phyloP scores from a whole-genome alignment of 2,113 vertebrate genomes.

The Phodopus roborovskii region DNA sequence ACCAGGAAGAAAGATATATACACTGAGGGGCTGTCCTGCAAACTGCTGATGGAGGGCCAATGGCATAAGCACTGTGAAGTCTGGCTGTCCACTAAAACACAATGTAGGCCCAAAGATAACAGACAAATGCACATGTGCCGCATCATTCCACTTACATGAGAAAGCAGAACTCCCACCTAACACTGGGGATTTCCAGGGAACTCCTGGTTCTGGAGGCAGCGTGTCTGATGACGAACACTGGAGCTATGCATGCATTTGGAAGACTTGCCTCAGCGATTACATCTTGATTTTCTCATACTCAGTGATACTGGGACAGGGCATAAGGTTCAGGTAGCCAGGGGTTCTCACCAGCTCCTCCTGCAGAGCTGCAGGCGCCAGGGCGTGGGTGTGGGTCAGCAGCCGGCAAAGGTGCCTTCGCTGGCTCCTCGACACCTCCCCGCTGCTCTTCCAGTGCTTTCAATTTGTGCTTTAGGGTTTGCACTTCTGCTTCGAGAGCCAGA shows the following conservation, averaged over 20 bases:
- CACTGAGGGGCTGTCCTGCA: background rate
- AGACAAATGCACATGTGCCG: background rate
- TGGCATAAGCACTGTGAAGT: background rate
- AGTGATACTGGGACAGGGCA: background rate
- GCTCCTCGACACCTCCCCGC: slow-evolving; percentile 29
- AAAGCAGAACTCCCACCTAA: too few relatives aligned
- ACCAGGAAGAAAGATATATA: background rate
- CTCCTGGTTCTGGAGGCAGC: background rate
- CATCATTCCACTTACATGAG: background rate
- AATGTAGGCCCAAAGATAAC: background rate
- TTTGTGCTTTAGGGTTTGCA: slow-evolving; percentile 82
- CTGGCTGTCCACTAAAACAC: background rate
- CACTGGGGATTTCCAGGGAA: too few relatives aligned
- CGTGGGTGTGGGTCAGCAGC: slow-evolving; percentile 66
- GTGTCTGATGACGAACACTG: background rate
- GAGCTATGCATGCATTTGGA: background rate
- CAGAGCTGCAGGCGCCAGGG: slow-evolving; percentile 57
- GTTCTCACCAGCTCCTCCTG: slow-evolving; percentile 78
- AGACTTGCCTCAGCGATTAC: background rate
- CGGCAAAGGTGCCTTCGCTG: background rate
- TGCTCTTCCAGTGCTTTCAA: slow-evolving; percentile 80
- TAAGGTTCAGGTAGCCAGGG: rapidly evolving
- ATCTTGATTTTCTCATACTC: too few relatives aligned
- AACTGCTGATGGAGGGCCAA: background rate
- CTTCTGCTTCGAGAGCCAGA: slow-evolving; percentile 83